phyloP scores from a whole-genome alignment of 2,888 invertebrate species.

The Mythimna albipuncta region DNA sequence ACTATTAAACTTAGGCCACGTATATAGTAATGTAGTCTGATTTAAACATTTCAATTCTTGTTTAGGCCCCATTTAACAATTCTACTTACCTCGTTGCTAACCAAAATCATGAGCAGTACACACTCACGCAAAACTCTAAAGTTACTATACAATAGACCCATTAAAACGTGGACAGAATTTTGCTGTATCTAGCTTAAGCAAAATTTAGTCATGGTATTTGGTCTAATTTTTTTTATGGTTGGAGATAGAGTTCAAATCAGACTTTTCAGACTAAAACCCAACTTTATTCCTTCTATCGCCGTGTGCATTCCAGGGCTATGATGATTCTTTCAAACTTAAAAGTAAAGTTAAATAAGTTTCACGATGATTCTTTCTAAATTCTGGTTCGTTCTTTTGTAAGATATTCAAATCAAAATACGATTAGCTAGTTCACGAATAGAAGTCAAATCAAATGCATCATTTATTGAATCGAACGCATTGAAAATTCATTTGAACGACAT shows the following conservation, averaged over 20 bases:
- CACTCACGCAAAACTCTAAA: constrained; percentile 15
- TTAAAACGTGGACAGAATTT: constrained; percentile 47
- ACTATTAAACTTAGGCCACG: neutral
- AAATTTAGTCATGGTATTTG: constrained; percentile 11
- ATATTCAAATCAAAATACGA: constrained; percentile 2
- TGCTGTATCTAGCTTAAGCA: neutral
- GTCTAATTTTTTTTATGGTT: neutral
- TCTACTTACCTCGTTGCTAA: constrained; percentile 31
- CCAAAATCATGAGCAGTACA: constrained; percentile 27
- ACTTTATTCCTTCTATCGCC: too few relatives aligned
- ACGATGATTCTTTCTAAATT: neutral
- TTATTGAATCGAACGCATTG: constrained; percentile 46
- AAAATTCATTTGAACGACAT: constrained; percentile 67
- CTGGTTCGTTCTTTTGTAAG: neutral
- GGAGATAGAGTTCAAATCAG: too few relatives aligned
- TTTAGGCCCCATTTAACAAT: constrained; percentile 25
- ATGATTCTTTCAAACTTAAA: too few relatives aligned
- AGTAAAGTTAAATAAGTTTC: too few relatives aligned
- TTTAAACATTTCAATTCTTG: constrained; percentile 16
- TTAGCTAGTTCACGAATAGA: neutral
- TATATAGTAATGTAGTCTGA: neutral
- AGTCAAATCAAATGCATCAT: constrained; percentile 39
- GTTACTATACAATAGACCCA: constrained; percentile 35
- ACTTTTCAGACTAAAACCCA: too few relatives aligned
- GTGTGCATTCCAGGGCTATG: too few relatives aligned